Evolutionary conservation across 1,140 invertebrate genomes (phyloP).

Genomic region (Helicoverpa armigera): DNA sequence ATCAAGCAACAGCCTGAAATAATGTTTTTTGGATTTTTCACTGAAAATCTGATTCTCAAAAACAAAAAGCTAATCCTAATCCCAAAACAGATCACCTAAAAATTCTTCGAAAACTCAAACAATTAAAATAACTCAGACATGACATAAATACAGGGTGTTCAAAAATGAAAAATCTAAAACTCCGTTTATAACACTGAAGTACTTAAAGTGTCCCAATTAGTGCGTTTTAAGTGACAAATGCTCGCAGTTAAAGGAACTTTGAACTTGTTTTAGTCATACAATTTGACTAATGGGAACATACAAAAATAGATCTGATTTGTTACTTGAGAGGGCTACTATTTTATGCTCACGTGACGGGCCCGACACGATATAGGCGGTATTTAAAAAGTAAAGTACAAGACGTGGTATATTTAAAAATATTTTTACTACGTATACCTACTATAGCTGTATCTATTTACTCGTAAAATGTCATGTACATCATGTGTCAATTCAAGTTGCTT

Average conservation of each 20-base stretch:
- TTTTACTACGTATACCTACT: too few relatives aligned
- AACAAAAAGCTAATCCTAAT: background rate
- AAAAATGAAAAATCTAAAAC: constrained; percentile 40
- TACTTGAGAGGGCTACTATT: constrained; percentile 51
- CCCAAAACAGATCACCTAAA: background rate
- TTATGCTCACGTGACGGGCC: constrained; percentile 57
- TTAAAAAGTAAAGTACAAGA: too few relatives aligned
- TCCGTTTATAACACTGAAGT: constrained; percentile 45
- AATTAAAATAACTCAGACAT: constrained; percentile 39
- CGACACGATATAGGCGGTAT: constrained; percentile 53
- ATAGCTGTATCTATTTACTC: too few relatives aligned
- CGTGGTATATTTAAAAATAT: too few relatives aligned
- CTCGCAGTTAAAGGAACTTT: constrained; percentile 66
- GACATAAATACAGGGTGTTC: constrained; percentile 15
- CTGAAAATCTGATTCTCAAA: background rate
- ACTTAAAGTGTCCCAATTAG: constrained; percentile 64
- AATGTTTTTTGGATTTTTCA: too few relatives aligned
- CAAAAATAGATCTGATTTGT: constrained; percentile 81
- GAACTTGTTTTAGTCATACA: constrained; percentile 62
- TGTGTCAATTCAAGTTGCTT: too few relatives aligned
- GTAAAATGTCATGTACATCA: too few relatives aligned
- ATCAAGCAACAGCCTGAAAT: too few relatives aligned
- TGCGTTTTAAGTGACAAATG: constrained; percentile 64
- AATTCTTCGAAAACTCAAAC: background rate
- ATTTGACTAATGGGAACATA: constrained; percentile 75